A percentile compares a stretch with the other conserved stretches of the same genome.
phyloP scores from a whole-genome alignment of 2,888 invertebrate species.

The Icerya purchasi region DNA sequence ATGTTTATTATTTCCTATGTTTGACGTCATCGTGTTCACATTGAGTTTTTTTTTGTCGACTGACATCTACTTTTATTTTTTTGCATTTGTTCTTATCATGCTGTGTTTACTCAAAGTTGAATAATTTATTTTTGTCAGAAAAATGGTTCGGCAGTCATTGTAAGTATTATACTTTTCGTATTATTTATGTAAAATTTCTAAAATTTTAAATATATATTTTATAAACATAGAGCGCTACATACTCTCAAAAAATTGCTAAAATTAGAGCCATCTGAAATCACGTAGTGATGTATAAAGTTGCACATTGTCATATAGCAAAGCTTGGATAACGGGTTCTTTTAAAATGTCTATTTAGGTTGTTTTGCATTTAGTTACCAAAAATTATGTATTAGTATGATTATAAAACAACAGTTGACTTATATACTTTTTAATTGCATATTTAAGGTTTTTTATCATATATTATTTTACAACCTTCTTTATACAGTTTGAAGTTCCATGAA shows the following conservation, averaged over 20 bases:
- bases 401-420: not conserved
- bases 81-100: not conserved
- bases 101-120: not conserved
- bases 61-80: not conserved
- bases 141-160: not conserved
- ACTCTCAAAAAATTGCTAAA: not conserved
- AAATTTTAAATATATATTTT: not conserved
- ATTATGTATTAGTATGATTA: not conserved
- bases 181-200: not conserved
- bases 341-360: not conserved
- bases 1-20: not conserved
- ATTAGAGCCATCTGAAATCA: not conserved
- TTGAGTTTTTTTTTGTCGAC: not conserved
- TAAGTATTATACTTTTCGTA: not conserved
- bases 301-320: no score
- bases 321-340: not conserved
- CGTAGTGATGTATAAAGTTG: not conserved
- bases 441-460: not conserved
- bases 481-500: not conserved
- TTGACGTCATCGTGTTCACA: not conserved
- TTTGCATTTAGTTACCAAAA: not conserved
- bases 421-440: not conserved
- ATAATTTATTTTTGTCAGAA: not conserved
- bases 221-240: not conserved
- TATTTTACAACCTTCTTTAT: not conserved